Base-by-base conservation (phyloP, 2,113 vertebrate species). In the Dinomys branickii region DNA sequence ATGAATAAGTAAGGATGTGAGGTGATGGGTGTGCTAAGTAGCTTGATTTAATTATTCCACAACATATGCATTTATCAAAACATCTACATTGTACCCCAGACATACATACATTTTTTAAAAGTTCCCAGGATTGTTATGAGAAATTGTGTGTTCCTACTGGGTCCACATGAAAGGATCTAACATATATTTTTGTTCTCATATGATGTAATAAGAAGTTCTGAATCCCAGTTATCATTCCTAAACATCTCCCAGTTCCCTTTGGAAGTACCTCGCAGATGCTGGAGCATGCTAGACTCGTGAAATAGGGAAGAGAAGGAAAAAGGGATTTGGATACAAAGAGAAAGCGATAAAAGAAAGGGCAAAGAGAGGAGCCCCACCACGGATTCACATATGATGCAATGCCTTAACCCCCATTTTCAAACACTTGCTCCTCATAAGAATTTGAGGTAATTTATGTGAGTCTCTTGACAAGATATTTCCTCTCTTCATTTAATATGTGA, bases 241-340 rank as follows among this genome's bases (percentile, higher is more conserved):
- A 90, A 61, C 28, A 80, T 59, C 52, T 83, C 67, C 47, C 67
- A 69, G 58, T 95, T 85, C 90, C 82, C 92, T 77, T 81, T 78
- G 80, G 33, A 85, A 88, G 30, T 28, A 58, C 14, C 24, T 96
- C 83, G 93, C 63, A 67, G 47, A 67, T 52, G 73, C 73, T 92
- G 78, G 5, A 88, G 28, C 11, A 0, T 50, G 17, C 77, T 2
- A 85, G 30, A 7, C 61, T 80, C 75, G 8, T 8, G 0, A 33
- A 91, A 84, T 33, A 94, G 3, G 56, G 59, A 52, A 50, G 20
- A 78, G 7, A 38, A 54, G 44, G 20, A 90, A 47, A 85, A n/a
- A 26, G 22, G 4, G 28, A 50, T 58, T 65, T 35, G 14, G 35
- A 56, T 33, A 83, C 3, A 28, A 83, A 90, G n/a, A 80, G 44